These are phyloP conservation scores for Drosophila dives DNA, from an alignment of 2,888 invertebrate species.

Conservation along the genomic window DNA sequence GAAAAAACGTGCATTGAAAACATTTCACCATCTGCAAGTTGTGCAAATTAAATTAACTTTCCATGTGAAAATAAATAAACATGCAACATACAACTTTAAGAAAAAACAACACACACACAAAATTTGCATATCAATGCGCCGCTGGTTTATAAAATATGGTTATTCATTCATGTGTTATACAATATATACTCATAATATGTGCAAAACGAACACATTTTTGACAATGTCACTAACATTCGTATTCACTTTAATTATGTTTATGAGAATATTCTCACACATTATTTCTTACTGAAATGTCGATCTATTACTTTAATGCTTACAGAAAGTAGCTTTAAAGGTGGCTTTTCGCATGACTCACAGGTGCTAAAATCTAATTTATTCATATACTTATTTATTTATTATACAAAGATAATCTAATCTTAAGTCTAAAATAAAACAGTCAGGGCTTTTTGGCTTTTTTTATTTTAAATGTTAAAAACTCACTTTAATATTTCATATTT, in stretches of 20 bases:
- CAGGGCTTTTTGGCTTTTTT: not conserved
- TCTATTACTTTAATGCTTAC: not conserved
- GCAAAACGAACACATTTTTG: slow-evolving; percentile 5
- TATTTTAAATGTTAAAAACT: too few relatives aligned
- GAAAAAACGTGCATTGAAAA: slow-evolving; percentile 7
- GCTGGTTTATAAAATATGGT: slow-evolving; percentile 33
- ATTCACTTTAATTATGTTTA: slow-evolving; percentile 1
- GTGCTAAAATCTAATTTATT: not conserved
- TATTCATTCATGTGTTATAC: slow-evolving; percentile 42
- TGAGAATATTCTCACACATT: not conserved
- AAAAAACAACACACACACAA: slow-evolving; percentile 18
- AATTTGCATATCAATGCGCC: slow-evolving; percentile 60
- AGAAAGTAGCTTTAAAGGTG: not conserved
- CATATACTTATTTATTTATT: not conserved
- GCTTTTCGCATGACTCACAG: not conserved
- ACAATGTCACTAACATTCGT: not conserved
- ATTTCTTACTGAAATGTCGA: not conserved
- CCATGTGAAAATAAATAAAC: slow-evolving; percentile 19
- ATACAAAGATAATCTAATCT: not conserved
- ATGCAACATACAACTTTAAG: slow-evolving; percentile 21
- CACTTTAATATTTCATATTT: not conserved
- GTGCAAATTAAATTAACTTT: slow-evolving; percentile 28
- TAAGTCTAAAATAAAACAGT: too few relatives aligned
- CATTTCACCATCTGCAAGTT: slow-evolving; percentile 32
- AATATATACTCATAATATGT: not conserved